phyloP scores from a whole-genome alignment of 2,888 invertebrate species.

The Drosophila limbata region DNA sequence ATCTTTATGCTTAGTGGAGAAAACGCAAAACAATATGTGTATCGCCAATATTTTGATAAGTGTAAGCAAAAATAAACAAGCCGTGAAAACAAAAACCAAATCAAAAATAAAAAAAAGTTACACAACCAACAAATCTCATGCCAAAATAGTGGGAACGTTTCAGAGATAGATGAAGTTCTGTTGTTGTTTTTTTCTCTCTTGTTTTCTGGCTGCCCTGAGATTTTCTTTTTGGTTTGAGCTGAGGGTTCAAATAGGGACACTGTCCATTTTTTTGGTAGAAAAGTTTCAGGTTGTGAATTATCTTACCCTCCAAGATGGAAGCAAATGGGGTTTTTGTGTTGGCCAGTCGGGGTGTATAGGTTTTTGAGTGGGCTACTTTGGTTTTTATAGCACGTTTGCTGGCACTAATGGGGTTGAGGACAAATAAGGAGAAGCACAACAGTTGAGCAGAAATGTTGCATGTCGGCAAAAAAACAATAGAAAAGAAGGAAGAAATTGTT shows the following conservation, averaged over 20 bases:
- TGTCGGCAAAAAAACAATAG: neutral
- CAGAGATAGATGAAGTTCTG: slow-evolving; percentile 23
- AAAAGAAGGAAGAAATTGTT: neutral
- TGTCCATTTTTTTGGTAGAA: slow-evolving; percentile 55
- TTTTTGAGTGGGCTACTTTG: slow-evolving; percentile 75
- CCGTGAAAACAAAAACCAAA: slow-evolving; percentile 66
- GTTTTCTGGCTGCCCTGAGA: slow-evolving; percentile 12
- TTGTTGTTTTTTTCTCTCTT: neutral
- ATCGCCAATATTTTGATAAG: slow-evolving; percentile 79
- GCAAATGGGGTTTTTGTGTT: slow-evolving; percentile 30
- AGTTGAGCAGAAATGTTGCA: slow-evolving; percentile 19
- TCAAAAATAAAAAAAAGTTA: slow-evolving; percentile 49
- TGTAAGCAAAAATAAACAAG: slow-evolving; percentile 81
- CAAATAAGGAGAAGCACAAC: slow-evolving; percentile 19
- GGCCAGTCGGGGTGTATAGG: slow-evolving; percentile 48
- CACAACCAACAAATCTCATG: slow-evolving; percentile 38
- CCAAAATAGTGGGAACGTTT: slow-evolving; percentile 7
- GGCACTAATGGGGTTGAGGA: slow-evolving; percentile 34
- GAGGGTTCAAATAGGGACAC: slow-evolving; percentile 31
- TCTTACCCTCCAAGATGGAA: slow-evolving; percentile 20
- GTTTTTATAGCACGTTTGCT: slow-evolving; percentile 55
- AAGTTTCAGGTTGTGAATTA: slow-evolving; percentile 47
- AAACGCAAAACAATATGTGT: slow-evolving; percentile 72
- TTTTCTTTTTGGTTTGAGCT: slow-evolving; percentile 4
- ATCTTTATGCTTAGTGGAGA: slow-evolving; percentile 71